phyloP scores from a whole-genome alignment of 2,888 invertebrate genomes.

The Eueremaeus valkanovi region DNA sequence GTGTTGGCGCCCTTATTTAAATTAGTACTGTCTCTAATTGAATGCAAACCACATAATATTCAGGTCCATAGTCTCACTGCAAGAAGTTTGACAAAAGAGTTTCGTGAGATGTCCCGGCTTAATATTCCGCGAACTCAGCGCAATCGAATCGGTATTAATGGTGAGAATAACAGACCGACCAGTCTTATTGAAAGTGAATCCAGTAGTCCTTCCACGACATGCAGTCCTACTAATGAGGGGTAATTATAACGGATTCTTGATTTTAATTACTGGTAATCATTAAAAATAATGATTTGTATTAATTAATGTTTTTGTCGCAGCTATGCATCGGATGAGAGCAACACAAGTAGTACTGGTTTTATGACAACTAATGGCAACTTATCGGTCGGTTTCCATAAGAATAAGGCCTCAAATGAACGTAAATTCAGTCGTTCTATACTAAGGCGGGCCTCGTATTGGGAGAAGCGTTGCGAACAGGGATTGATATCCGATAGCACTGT shows the following conservation, averaged over 20 bases:
- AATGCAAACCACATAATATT: slow-evolving; percentile 32
- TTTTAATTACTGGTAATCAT: neutral
- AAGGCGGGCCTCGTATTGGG: slow-evolving; percentile 50
- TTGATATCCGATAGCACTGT: slow-evolving; percentile 48
- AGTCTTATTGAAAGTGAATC: slow-evolving; percentile 12
- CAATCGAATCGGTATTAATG: slow-evolving; percentile 47
- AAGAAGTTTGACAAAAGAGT: slow-evolving; percentile 69
- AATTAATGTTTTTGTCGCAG: slow-evolving; percentile 45
- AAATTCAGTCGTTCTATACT: slow-evolving; percentile 44
- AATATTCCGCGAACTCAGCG: slow-evolving; percentile 46
- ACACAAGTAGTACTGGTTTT: slow-evolving; percentile 43
- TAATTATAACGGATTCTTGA: neutral
- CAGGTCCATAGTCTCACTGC: slow-evolving; percentile 72
- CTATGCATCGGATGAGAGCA: slow-evolving; percentile 47
- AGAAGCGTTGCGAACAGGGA: slow-evolving; percentile 48
- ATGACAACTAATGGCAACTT: slow-evolving; percentile 26
- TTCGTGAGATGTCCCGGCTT: slow-evolving; percentile 59
- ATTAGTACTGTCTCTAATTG: neutral
- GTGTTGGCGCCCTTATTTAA: neutral
- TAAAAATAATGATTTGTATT: no score
- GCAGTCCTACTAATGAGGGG: slow-evolving; percentile 36
- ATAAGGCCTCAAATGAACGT: neutral
- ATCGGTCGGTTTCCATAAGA: neutral
- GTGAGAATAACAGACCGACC: slow-evolving; percentile 14
- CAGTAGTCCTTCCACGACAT: slow-evolving; percentile 13